These are phyloP conservation scores for Patella ulyssiponensis DNA, from an alignment of 2,888 invertebrate species.

Conservation along the genomic window DNA sequence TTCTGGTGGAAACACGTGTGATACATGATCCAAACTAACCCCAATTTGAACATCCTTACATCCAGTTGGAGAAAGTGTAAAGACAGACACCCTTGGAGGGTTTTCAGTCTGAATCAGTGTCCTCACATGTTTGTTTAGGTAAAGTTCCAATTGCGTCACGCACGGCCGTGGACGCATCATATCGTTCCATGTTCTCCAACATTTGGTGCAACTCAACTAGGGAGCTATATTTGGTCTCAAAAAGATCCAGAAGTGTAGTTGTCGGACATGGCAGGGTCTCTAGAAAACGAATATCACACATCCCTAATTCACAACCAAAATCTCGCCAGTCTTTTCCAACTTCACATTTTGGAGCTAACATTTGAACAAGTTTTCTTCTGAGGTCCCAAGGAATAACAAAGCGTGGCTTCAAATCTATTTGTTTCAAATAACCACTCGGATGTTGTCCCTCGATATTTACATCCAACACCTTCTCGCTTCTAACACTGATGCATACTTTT, in stretches of 20 bases:
- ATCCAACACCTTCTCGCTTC: neutral
- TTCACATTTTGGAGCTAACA: conserved; percentile 41
- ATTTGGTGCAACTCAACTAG: conserved; percentile 30
- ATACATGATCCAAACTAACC: no score
- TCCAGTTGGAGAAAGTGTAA: no score
- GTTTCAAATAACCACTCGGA: neutral
- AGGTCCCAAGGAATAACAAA: conserved; percentile 23
- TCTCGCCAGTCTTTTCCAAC: conserved; percentile 47
- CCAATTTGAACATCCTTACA: no score
- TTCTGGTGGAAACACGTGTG: no score
- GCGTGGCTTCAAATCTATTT: neutral
- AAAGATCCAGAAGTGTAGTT: conserved; percentile 35
- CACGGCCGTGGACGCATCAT: conserved; percentile 24
- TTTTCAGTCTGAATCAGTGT: neutral
- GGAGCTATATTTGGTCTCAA: conserved; percentile 33
- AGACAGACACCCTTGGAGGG: no score
- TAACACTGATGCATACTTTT: neutral
- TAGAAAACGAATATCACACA: conserved; percentile 41
- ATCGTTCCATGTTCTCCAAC: conserved; percentile 25
- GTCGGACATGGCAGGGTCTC: conserved; percentile 39
- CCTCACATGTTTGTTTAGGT: neutral
- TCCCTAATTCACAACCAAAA: conserved; percentile 38
- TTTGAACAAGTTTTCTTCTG: conserved; percentile 32
- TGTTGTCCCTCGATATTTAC: conserved; percentile 10
- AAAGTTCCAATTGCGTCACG: neutral